Conservation (phyloP, 2,797 vertebrate species). For the Epinephelus awoara region DNA sequence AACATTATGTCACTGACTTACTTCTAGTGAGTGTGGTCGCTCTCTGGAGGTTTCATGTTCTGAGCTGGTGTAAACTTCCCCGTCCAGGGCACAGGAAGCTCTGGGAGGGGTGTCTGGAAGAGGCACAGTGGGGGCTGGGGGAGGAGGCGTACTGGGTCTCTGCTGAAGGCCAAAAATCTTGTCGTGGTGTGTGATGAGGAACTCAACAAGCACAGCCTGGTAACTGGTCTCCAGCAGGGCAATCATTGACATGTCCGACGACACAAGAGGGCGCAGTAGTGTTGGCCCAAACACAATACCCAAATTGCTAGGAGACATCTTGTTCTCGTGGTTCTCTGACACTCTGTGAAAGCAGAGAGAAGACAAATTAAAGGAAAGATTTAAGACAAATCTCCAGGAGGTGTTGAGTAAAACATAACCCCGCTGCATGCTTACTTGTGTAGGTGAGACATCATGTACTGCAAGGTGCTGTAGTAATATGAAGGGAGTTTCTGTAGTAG, state of each 20-base stretch:
- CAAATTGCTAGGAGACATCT: conserved; percentile 94
- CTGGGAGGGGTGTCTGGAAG: conserved; percentile 78
- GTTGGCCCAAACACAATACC: conserved; percentile 97
- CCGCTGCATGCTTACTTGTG: conserved; percentile 82
- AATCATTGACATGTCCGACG: conserved; percentile 83
- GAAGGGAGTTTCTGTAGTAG: conserved; percentile 81
- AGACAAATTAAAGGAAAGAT: background rate
- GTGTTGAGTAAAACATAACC: background rate
- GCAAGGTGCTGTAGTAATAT: conserved; percentile 90
- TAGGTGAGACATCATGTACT: conserved; percentile 89
- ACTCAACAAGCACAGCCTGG: conserved; percentile 92
- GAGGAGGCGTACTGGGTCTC: conserved; percentile 74
- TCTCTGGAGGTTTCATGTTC: conserved; percentile 72
- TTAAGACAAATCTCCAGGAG: background rate
- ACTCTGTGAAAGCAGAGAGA: conserved; percentile 85
- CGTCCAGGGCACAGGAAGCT: conserved; percentile 61
- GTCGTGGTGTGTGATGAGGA: conserved; percentile 90
- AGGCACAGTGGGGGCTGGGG: conserved; percentile 75
- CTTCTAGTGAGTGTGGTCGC: conserved; percentile 82
- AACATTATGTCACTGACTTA: conserved; percentile 62
- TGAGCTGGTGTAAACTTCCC: conserved; percentile 30
- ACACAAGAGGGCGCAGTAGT: conserved; percentile 87
- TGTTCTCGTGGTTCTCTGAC: conserved; percentile 91
- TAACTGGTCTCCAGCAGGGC: conserved; percentile 91
- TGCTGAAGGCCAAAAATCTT: conserved; percentile 84